These are phyloP conservation scores for Chitala chitala DNA, from an alignment of 2,113 vertebrate species.

Conservation along the genomic window DNA sequence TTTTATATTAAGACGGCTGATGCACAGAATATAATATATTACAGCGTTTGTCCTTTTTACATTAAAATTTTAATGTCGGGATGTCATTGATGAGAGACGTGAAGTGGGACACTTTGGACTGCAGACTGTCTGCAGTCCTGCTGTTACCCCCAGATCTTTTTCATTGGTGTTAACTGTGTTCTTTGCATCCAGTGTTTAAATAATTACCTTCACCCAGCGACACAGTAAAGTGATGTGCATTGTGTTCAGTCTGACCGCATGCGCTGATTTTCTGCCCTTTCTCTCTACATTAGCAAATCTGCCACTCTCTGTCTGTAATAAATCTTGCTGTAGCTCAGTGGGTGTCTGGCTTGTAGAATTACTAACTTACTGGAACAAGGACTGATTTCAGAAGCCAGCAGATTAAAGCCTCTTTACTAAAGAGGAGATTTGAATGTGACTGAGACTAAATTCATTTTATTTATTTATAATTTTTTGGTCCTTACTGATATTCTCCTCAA, in stretches of 20 bases:
- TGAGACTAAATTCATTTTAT: no score
- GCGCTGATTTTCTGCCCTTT: not conserved
- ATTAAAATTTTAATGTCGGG: not conserved
- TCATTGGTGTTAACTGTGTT: not conserved
- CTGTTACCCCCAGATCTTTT: not conserved
- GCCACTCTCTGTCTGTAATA: not conserved
- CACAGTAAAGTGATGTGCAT: not conserved
- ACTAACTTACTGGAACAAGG: not conserved
- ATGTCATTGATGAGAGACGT: not conserved
- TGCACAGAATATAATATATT: no score
- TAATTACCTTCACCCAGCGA: not conserved
- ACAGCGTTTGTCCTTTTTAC: not conserved
- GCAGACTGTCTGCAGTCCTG: not conserved
- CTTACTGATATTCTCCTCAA: no score
- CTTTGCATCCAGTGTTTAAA: not conserved
- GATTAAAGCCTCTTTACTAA: not conserved
- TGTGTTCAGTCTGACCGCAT: not conserved
- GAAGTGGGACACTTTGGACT: not conserved
- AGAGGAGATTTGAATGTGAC: not conserved
- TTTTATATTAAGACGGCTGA: no score
- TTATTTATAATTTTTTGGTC: no score
- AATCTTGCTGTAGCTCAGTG: no score
- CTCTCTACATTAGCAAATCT: not conserved
- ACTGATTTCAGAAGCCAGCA: not conserved
- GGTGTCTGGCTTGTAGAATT: not conserved